These are phyloP conservation scores for Augochlorella aurata DNA, from an alignment of 2,888 invertebrate species.

Conservation along the genomic window DNA sequence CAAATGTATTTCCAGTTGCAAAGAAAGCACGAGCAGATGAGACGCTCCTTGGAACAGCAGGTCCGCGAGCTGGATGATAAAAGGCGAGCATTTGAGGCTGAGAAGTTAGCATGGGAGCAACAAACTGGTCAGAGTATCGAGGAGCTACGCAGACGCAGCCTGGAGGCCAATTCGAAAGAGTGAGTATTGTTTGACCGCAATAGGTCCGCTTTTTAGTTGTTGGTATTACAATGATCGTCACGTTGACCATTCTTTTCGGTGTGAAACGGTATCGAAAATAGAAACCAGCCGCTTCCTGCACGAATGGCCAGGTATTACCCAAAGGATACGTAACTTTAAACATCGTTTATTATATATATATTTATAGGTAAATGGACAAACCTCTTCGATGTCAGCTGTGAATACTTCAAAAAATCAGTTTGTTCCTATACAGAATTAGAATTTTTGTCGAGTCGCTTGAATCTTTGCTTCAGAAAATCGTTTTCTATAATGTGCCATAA, in stretches of 20 bases:
- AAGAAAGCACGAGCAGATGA: conserved; percentile 93
- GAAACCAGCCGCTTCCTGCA: conserved; percentile 35
- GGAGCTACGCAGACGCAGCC: conserved; percentile 92
- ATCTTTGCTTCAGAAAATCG: conserved; percentile 23
- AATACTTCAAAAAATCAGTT: neutral
- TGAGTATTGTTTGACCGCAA: conserved; percentile 82
- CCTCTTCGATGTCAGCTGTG: conserved; percentile 11
- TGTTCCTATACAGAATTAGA: neutral
- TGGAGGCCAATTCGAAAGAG: conserved; percentile 95
- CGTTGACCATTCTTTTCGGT: conserved; percentile 4
- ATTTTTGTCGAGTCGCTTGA: conserved; percentile 30
- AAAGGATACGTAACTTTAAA: conserved; percentile 16
- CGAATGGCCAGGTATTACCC: conserved; percentile 35
- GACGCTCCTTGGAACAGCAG: conserved; percentile 91
- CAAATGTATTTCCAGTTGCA: conserved; percentile 84
- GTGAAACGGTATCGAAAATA: conserved; percentile 19
- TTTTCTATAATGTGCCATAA: neutral
- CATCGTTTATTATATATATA: neutral
- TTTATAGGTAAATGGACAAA: conserved; percentile 24
- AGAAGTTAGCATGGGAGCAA: conserved; percentile 95
- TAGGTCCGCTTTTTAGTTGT: conserved; percentile 32
- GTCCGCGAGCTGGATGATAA: conserved; percentile 96
- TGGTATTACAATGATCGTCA: conserved; percentile 13
- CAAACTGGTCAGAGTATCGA: conserved; percentile 94
- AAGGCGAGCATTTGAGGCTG: conserved; percentile 91